Evolutionary conservation across 2,113 vertebrate genomes (phyloP).

Genomic region (Lagopus muta): DNA sequence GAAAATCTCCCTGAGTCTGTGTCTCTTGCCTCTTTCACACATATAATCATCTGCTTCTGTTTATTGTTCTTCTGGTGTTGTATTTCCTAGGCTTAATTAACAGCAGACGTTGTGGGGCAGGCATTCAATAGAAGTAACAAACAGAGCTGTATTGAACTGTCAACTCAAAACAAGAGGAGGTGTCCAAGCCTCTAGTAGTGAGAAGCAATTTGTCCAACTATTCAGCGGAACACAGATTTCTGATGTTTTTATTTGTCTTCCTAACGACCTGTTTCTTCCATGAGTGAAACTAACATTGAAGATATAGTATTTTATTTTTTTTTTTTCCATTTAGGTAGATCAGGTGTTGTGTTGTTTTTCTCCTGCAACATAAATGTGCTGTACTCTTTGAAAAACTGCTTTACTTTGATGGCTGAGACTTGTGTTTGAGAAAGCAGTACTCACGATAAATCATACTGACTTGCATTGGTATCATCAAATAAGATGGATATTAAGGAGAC

Average conservation of each 20-base stretch:
- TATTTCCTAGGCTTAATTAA: not conserved
- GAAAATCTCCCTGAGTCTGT: not conserved
- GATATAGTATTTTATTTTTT: not conserved
- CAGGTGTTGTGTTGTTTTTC: not conserved
- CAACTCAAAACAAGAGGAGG: not conserved
- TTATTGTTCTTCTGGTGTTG: not conserved
- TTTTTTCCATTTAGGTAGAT: not conserved
- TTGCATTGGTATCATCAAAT: not conserved
- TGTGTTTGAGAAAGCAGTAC: not conserved
- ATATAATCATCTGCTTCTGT: not conserved
- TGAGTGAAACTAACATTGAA: not conserved
- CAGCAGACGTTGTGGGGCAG: not conserved
- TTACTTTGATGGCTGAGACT: not conserved
- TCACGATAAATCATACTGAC: not conserved
- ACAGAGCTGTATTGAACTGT: not conserved
- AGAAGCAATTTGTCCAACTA: not conserved
- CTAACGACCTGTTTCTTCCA: not conserved
- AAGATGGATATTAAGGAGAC: not conserved
- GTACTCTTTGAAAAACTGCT: not conserved
- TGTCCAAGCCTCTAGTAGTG: not conserved
- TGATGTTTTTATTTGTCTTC: not conserved
- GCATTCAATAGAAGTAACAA: not conserved
- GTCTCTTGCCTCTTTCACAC: rapidly evolving
- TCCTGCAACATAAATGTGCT: rapidly evolving
- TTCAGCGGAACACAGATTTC: not conserved